These are phyloP conservation scores for Clostera curtula DNA, from an alignment of 2,888 invertebrate genomes.

Conservation along the genomic window DNA sequence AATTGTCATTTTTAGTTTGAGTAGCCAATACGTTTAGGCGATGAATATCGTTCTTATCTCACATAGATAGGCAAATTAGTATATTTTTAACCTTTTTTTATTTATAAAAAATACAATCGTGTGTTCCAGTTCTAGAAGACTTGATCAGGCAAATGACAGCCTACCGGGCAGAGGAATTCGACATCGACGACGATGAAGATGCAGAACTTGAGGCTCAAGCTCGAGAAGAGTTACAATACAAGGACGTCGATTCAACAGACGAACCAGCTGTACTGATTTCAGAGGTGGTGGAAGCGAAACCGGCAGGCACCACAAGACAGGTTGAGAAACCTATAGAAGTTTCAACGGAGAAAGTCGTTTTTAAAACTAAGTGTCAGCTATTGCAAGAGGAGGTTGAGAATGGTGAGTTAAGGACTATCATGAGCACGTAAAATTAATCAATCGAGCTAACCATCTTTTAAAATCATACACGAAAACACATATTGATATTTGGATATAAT, in stretches of 20 bases:
- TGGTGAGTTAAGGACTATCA: too few relatives aligned
- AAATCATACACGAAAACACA: too few relatives aligned
- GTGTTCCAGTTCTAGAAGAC: constrained; percentile 77
- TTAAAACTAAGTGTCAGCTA: constrained; percentile 73
- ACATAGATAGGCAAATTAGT: neutral
- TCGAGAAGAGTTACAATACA: constrained; percentile 19
- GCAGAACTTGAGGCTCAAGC: constrained; percentile 31
- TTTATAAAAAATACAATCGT: neutral
- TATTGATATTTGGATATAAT: too few relatives aligned
- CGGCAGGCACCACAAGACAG: constrained; percentile 43
- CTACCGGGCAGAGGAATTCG: constrained; percentile 64
- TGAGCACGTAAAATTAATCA: too few relatives aligned
- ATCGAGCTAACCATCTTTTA: too few relatives aligned
- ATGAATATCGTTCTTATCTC: too few relatives aligned
- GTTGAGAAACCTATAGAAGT: constrained; percentile 39
- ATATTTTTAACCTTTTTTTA: neutral
- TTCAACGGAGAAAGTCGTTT: constrained; percentile 35
- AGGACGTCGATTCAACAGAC: constrained; percentile 21
- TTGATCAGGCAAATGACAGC: constrained; percentile 79
- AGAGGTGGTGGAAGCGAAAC: constrained; percentile 49
- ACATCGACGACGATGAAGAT: constrained; percentile 65
- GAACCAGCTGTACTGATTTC: constrained; percentile 32
- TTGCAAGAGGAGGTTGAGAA: constrained; percentile 63
- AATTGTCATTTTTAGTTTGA: too few relatives aligned
- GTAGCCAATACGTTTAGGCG: too few relatives aligned